Conservation (phyloP, 1,140 invertebrate genomes). For the Contarinia nasturtii region DNA sequence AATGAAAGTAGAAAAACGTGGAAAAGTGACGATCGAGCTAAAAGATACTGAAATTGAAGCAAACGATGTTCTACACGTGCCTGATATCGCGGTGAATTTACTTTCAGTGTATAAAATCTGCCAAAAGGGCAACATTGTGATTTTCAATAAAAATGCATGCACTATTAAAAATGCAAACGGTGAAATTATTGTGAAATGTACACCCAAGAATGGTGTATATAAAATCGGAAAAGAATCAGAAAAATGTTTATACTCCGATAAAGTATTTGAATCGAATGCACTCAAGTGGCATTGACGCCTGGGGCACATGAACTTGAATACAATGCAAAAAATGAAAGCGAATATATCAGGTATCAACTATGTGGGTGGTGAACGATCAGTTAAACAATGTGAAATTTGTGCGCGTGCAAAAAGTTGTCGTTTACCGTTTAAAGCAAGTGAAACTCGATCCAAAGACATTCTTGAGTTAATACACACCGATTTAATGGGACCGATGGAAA, state of each 20-base stretch:
- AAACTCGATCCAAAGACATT: slow-evolving; percentile 8
- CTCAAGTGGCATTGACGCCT: slow-evolving; percentile 9
- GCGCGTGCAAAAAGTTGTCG: slow-evolving; percentile 13
- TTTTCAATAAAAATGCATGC: not conserved
- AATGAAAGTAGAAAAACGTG: slow-evolving; percentile 10
- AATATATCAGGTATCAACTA: not conserved
- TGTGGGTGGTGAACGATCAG: not conserved
- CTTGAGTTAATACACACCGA: slow-evolving; percentile 21
- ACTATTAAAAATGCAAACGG: not conserved
- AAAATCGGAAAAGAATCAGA: not conserved
- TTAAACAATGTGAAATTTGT: slow-evolving; percentile 11
- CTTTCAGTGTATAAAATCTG: slow-evolving; percentile 3
- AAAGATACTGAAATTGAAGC: not conserved
- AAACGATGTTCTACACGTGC: slow-evolving; percentile 3
- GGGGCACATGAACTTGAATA: slow-evolving; percentile 7
- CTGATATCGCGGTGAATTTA: slow-evolving; percentile 3
- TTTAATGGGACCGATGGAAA: slow-evolving; percentile 20
- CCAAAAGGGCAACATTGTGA: slow-evolving; percentile 1
- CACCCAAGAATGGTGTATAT: no score
- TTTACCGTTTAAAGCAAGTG: slow-evolving; percentile 11
- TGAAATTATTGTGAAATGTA: not conserved
- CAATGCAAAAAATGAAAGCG: not conserved
- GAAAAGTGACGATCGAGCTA: slow-evolving; percentile 10
- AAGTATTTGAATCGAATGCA: slow-evolving; percentile 5
- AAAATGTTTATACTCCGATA: slow-evolving; percentile 7